These are phyloP conservation scores for Sylvia atricapilla DNA, from an alignment of 2,113 vertebrate genomes.

Conservation along the genomic window DNA sequence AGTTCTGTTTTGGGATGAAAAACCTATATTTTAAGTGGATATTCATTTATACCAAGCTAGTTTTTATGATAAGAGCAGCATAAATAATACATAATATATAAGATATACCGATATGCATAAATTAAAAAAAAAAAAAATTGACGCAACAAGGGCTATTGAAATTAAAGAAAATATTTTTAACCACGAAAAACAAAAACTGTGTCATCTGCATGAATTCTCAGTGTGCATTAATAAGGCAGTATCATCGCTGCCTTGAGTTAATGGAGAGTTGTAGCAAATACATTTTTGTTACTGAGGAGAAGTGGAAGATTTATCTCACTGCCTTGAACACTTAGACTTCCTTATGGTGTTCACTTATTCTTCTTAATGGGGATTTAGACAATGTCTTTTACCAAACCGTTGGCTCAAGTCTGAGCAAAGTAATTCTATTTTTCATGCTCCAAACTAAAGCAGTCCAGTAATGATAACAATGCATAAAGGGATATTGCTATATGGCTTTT, in stretches of 20 bases:
- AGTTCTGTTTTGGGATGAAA: neutral
- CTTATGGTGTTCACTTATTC: neutral
- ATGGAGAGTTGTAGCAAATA: neutral
- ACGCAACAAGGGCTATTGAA: neutral
- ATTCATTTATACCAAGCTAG: neutral
- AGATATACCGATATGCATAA: neutral
- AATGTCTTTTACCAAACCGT: neutral
- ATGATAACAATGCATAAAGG: neutral
- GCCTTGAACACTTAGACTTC: neutral
- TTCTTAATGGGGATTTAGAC: slow-evolving; percentile 3
- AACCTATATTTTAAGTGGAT: slow-evolving; percentile 33
- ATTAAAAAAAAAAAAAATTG: neutral
- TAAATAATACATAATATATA: neutral
- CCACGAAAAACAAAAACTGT: neutral
- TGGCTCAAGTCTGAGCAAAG: neutral
- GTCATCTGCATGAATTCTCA: neutral
- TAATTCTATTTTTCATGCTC: slow-evolving; percentile 1
- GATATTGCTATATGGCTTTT: neutral
- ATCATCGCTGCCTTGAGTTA: neutral
- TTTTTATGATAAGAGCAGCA: neutral
- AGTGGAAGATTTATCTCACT: slow-evolving; percentile 14
- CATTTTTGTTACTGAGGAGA: slow-evolving; percentile 3
- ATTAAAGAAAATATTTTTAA: neutral
- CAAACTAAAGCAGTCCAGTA: slow-evolving; percentile 1
- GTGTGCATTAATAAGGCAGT: neutral